A percentile compares a stretch with the other conserved stretches of the same genome.
Conservation (phyloP, 2,113 vertebrate species). For the Puntigrus tetrazona region DNA sequence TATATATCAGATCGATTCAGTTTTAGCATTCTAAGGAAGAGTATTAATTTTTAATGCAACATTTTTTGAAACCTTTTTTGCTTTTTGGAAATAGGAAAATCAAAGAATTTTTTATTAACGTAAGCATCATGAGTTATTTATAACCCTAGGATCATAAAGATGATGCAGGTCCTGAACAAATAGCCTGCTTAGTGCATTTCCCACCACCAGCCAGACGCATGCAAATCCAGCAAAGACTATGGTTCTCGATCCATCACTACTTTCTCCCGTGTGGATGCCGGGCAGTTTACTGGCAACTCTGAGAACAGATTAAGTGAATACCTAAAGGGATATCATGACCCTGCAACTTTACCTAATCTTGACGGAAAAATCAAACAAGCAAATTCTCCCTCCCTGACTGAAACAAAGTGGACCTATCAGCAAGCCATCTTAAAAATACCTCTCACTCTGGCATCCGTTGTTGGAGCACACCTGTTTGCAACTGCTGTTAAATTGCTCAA, state of each 20-base stretch:
- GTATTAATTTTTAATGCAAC: too few species aligned
- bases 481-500: constrained; percentile 47
- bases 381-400: constrained; percentile 12
- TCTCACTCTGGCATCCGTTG: constrained; percentile 49
- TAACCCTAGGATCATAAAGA: neutral
- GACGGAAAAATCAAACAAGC: constrained; percentile 53
- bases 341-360: constrained; percentile 40
- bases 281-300: constrained; percentile 25
- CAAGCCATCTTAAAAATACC: constrained; percentile 56
- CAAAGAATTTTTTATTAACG: neutral
- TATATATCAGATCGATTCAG: neutral
- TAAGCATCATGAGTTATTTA: neutral
- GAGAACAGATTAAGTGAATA: constrained; percentile 39
- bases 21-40: neutral
- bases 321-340: constrained; percentile 51
- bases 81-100: neutral
- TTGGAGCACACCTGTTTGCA: constrained; percentile 52
- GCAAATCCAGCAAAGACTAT: constrained; percentile 34
- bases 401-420: constrained; percentile 33
- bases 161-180: constrained; percentile 3
- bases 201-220: neutral
- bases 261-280: constrained; percentile 24
- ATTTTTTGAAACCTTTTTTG: neutral
- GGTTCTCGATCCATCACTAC: constrained; percentile 35
- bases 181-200: neutral